These are phyloP conservation scores for Drosophila mojavensis DNA, from an alignment of 1,140 invertebrate genomes.

Conservation along the genomic window DNA sequence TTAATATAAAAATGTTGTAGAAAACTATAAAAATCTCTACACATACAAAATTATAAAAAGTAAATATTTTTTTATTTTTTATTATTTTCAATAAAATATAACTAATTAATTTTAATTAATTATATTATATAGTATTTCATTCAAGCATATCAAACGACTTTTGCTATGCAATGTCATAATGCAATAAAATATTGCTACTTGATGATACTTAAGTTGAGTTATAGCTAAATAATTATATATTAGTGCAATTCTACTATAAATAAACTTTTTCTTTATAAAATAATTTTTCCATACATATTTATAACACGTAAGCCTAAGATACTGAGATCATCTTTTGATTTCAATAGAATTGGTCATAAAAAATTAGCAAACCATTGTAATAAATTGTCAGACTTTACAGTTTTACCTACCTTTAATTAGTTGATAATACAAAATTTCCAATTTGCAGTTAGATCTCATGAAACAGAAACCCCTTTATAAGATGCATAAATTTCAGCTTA, in stretches of 20 bases:
- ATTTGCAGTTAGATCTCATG: conserved; percentile 17
- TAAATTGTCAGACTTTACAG: background rate
- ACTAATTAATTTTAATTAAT: background rate
- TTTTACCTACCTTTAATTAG: background rate
- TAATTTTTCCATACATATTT: background rate
- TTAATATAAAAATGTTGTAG: background rate
- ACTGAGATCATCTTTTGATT: conserved; percentile 6
- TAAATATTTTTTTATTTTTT: background rate
- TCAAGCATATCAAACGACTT: background rate
- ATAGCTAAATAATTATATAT: background rate
- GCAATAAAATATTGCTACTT: background rate
- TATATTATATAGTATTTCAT: background rate
- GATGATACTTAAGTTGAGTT: background rate
- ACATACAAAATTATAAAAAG: background rate
- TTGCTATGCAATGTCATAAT: too few relatives aligned
- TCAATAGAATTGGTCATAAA: background rate
- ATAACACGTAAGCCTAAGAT: background rate
- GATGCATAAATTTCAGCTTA: background rate
- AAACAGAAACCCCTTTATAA: conserved; percentile 2
- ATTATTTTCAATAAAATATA: background rate
- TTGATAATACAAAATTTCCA: background rate
- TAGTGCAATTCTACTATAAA: background rate
- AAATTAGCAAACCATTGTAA: background rate
- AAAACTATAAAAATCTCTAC: background rate
- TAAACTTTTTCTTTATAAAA: background rate